Base-by-base conservation (phyloP, 2,888 invertebrate species). In the Cyrtodaria siliqua region DNA sequence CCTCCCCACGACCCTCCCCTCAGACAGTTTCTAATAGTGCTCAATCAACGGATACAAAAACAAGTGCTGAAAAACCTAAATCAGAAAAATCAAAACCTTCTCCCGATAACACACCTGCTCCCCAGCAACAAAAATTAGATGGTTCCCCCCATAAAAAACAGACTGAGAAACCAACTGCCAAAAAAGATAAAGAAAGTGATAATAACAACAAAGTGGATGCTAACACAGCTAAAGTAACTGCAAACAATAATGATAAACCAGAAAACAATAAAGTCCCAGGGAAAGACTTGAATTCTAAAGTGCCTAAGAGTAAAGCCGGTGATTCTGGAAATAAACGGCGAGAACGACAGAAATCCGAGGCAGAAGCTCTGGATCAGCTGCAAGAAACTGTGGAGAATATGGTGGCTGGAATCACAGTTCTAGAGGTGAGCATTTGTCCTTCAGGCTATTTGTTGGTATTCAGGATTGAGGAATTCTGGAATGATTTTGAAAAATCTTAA, bases 391-490 rank as follows among this genome's bases (percentile, higher is more conserved):
- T 95, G 0, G 95, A 95, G 86, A 96, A 96, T 89, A 82, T 96
- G 87, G 96, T 97, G 12, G 95, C 96, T 4, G 96, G 96, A 91
- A 93, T 96, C 83, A 96, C 52, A 52, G 24, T 20, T 8, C 4
- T 52, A 52, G 52, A 52, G 52, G 52, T 52, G 20, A 52, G 33
- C n/a, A n/a, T n/a, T n/a, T n/a, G n/a, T n/a, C n/a, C n/a, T n/a
- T n/a, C n/a, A n/a, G n/a, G n/a, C n/a, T n/a, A n/a, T n/a, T n/a
- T n/a, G n/a, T n/a, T n/a, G n/a, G n/a, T n/a, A n/a, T n/a, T n/a
- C n/a, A n/a, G n/a, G n/a, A n/a, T n/a, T n/a, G n/a, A n/a, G n/a
- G n/a, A n/a, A n/a, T n/a, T n/a, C n/a, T n/a, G n/a, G n/a, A n/a
- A n/a, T n/a, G n/a, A n/a, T n/a, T n/a, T n/a, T n/a, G n/a, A n/a